Conservation (phyloP, 2,113 vertebrate genomes). For the Lepidothrix coronata region DNA sequence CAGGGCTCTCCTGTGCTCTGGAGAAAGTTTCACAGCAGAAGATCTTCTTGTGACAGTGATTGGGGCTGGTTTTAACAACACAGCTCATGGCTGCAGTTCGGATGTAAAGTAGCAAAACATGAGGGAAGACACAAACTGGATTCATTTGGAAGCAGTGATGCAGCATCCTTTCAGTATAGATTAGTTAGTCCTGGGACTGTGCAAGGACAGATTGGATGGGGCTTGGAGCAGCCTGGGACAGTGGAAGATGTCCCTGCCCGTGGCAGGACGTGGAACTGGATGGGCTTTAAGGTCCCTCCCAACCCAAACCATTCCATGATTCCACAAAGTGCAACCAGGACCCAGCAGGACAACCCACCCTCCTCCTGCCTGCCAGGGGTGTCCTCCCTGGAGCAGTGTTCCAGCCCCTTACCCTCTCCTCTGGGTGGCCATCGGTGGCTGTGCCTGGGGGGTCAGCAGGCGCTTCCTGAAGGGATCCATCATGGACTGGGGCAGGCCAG, state of each 20-base stretch:
- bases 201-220: not conserved
- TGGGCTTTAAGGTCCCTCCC: not conserved
- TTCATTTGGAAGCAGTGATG: not conserved
- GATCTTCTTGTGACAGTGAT: not conserved
- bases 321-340: fast-evolving
- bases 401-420: slow-evolving; percentile 84
- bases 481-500: slow-evolving; percentile 85
- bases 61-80: not conserved
- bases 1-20: not conserved
- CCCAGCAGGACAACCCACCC: fast-evolving
- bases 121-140: not conserved
- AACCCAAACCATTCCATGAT: fast-evolving
- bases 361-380: fast-evolving
- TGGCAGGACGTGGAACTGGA: not conserved
- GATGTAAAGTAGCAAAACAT: not conserved
- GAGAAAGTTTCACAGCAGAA: not conserved
- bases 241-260: not conserved
- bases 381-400: not conserved
- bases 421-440: slow-evolving; percentile 79
- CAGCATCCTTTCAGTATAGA: not conserved
- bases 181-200: not conserved
- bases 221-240: not conserved
- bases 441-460: slow-evolving; percentile 85
- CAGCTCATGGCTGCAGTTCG: not conserved
- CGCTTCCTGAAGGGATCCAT: slow-evolving; percentile 93